These are phyloP conservation scores for Trinorchestia longiramus DNA, from an alignment of 1,140 invertebrate species.

Conservation along the genomic window DNA sequence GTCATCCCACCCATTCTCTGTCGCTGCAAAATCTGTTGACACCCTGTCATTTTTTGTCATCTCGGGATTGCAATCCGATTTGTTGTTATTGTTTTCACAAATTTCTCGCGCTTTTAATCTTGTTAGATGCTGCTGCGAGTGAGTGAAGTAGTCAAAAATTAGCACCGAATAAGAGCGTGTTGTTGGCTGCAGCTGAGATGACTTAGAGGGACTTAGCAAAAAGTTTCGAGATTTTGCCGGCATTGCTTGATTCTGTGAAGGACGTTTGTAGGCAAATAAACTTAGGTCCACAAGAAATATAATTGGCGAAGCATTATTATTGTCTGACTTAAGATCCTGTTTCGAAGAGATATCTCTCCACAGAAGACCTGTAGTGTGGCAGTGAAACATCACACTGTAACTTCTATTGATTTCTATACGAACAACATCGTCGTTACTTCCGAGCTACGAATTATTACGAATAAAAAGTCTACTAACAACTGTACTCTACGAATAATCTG, in stretches of 20 bases:
- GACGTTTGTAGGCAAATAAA: slow-evolving; percentile 1
- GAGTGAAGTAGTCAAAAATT: slow-evolving; percentile 36
- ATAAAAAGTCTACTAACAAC: no score
- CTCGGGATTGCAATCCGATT: slow-evolving; percentile 50
- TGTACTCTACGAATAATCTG: no score
- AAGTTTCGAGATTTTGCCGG: background rate
- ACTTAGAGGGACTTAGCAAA: background rate
- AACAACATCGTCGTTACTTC: background rate
- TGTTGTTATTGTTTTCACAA: slow-evolving; percentile 55
- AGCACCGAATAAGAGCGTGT: background rate
- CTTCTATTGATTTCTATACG: background rate
- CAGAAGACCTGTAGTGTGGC: background rate
- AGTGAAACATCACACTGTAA: background rate
- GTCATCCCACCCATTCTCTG: background rate
- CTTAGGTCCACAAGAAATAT: background rate
- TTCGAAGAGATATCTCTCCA: background rate
- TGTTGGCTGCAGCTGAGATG: slow-evolving; percentile 42
- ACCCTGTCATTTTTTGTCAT: slow-evolving; percentile 46
- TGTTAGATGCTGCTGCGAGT: slow-evolving; percentile 28
- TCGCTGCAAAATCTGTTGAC: background rate
- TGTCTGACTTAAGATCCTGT: background rate
- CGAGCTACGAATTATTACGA: no score
- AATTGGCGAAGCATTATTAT: background rate
- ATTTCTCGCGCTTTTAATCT: slow-evolving; percentile 50
- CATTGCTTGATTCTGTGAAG: background rate